Conservation (phyloP, 1,140 invertebrate genomes). For the Drosophila gunungcola region DNA sequence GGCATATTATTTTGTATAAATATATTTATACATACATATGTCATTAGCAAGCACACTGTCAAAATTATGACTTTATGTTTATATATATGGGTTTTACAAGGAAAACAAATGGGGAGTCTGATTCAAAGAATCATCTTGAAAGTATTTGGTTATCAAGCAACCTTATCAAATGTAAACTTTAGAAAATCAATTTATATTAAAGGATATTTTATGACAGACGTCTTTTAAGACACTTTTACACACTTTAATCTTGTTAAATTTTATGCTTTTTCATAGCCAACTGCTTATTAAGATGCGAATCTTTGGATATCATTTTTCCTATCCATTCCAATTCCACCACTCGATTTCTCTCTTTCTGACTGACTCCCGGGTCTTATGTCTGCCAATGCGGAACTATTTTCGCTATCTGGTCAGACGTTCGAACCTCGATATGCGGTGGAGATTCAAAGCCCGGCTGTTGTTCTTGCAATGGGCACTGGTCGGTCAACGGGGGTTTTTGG, state of each 20-base stretch:
- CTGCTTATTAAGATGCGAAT: neutral
- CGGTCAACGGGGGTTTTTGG: conserved; percentile 12
- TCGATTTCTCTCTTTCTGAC: neutral
- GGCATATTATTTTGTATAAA: too few species aligned
- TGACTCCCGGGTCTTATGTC: conserved; percentile 9
- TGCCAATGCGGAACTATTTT: conserved; percentile 70
- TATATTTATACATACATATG: too few species aligned
- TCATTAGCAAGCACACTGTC: too few species aligned
- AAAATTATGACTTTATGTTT: too few species aligned
- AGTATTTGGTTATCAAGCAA: too few species aligned
- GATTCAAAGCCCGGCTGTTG: conserved; percentile 54
- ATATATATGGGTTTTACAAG: too few species aligned
- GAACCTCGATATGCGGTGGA: conserved; percentile 66
- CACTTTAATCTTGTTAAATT: neutral
- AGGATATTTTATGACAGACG: too few species aligned
- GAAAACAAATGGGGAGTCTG: too few species aligned
- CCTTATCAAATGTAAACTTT: too few species aligned
- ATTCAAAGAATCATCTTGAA: too few species aligned
- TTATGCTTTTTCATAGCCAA: neutral
- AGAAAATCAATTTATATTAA: too few species aligned
- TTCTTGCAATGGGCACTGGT: neutral
- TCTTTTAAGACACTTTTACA: neutral
- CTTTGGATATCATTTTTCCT: neutral
- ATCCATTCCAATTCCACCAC: neutral
- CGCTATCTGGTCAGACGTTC: conserved; percentile 58